Base-by-base conservation (phyloP, 64 coral and sea anemone genomes). In the Dendronephthya gigantea region DNA sequence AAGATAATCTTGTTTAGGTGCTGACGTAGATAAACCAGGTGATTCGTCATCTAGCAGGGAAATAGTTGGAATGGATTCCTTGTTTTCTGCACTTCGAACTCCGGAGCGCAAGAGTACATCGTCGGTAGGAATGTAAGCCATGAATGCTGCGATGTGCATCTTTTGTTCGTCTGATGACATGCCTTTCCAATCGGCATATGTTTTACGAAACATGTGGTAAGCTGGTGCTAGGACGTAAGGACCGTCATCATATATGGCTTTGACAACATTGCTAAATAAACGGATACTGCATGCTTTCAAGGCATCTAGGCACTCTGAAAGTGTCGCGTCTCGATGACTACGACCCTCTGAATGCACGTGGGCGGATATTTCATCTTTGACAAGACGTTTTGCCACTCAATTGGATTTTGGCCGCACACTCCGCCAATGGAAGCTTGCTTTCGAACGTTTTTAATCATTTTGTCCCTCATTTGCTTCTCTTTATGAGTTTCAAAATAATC, bases 191-290 rank as follows among this genome's bases (percentile, higher is more conserved):
- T 51, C 86, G 19, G 76, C 86, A 22, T 88, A 88, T 14, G 48
- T 82, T 41, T 49, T 28, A 22, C 13, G 35, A 31, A 88, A 58
- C 30, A 81, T 34, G 35, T 50, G 82, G 52, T 43, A 91, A 7
- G 84, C 25, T 31, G 76, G 84, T 40, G 84, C 49, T 31, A 91
- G 48, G 7, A 82, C 86, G 37, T 84, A 87, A 11, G 85, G 90
- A 49, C 90, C 90, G 12, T 87, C 90, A n/a, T 69, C 85, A 35
- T 91, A 87, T 10, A 91, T 48, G n/a, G 90, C 90, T 37, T 91
- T 91, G 0, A 68, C 58, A 35, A 83, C 45, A 50, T 87, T 83
- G 19, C 35, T 40, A 82, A 70, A 90, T 0, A 85, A 82, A 38
- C 34, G 66, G 19, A 90, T 23, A 81, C 69, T 69, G 37, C 83